phyloP scores from a whole-genome alignment of 2,113 vertebrate species.

The Choloepus hoffmanni region DNA sequence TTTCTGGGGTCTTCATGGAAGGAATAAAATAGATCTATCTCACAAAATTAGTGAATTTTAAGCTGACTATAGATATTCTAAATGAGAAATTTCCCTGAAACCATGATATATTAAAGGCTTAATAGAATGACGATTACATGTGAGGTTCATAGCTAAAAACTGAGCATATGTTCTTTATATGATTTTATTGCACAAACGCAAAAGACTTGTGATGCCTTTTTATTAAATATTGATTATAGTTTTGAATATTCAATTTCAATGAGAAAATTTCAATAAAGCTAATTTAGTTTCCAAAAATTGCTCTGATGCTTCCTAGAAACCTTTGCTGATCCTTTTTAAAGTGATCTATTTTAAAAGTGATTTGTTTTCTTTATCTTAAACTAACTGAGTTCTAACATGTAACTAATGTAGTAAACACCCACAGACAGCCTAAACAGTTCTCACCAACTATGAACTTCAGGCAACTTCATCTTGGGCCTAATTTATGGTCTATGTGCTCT shows the following conservation, averaged over 20 bases:
- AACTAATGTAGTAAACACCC: neutral
- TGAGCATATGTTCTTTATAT: neutral
- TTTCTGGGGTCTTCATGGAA: conserved; percentile 19
- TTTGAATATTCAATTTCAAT: conserved; percentile 61
- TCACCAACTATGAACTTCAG: conserved; percentile 56
- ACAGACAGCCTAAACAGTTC: conserved; percentile 52
- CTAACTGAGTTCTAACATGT: neutral
- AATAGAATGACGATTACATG: conserved; percentile 52
- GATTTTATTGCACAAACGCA: conserved; percentile 56
- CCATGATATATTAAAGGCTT: conserved; percentile 17
- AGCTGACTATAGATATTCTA: conserved; percentile 64
- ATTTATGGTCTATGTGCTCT: conserved; percentile 80
- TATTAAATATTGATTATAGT: conserved; percentile 52
- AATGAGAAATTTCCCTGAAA: conserved; percentile 56
- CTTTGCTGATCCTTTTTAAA: conserved; percentile 29
- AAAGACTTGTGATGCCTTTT: conserved; percentile 39
- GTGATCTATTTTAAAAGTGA: neutral
- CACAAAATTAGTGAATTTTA: conserved; percentile 58
- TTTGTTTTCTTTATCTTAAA: neutral
- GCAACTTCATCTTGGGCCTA: conserved; percentile 36
- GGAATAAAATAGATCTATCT: conserved; percentile 54
- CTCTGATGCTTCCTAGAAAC: neutral
- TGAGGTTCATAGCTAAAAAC: conserved; percentile 46
- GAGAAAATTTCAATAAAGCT: conserved; percentile 45
- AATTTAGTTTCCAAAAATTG: neutral